Base-by-base conservation (phyloP, 2,113 vertebrate genomes). In the Baryphthengus martii region DNA sequence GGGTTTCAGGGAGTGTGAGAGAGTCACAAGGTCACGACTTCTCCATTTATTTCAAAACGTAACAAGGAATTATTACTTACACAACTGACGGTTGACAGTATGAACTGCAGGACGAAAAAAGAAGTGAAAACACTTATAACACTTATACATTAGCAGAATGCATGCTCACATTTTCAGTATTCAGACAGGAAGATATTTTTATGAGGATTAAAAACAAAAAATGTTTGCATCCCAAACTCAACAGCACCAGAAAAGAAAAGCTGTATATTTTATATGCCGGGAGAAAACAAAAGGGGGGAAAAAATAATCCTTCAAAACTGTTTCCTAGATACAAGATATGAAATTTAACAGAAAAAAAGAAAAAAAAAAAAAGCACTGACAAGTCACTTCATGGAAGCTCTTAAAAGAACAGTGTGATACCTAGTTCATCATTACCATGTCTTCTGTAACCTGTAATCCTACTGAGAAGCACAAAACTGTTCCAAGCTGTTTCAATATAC, bases 1-100 rank as follows among this genome's bases (percentile, higher is more conserved):
- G 90, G 70, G 72, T 85, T 91, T n/a, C 65, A 59, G 42, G 5
- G 59, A 95, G 84, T 52, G 52, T 37, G 83, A 84, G 89, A 91
- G 91, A 96, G 88, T 89, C 93, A 77, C 97, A 97, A 97, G 95
- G 96, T 97, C 96, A 96, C 16, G 61, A 86, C 96, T 96, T 89
- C 70, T 42, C 40, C 74, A 85, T 91, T 89, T 92, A 81, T 95
- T 93, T 84, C 84, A 85, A 93, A 97, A 95, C 53, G 68, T 44
- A 96, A 31, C 66, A 70, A 59, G 53, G 93, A 97, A 91, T 95
- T 88, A 74, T 93, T 90, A 83, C 35, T 9, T 39, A 19, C 37
- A 39, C n/a, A 33, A 35, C 47, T 31, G 50, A 65, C 61, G 66
- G 50, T 79, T 18, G 74, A 65, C 84, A 87, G 66, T 26, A 91